Conservation (phyloP, 2,888 invertebrate genomes). For the Orthosia incerta region DNA sequence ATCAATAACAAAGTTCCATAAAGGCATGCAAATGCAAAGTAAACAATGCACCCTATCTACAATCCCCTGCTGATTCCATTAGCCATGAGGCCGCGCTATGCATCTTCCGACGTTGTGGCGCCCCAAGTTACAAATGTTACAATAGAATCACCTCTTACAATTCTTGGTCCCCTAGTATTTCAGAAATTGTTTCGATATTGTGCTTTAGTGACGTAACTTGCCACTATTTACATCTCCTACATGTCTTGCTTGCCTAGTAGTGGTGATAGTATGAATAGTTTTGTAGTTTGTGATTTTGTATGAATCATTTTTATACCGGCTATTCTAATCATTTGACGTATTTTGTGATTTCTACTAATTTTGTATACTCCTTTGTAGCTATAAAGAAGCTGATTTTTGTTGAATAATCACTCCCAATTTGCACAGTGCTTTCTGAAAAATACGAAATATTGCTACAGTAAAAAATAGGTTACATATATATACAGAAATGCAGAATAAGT, state of each 20-base stretch:
- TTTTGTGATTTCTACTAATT: not conserved
- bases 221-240: slow-evolving; percentile 33
- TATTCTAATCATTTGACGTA: not conserved
- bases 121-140: slow-evolving; percentile 24
- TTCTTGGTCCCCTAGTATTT: slow-evolving; percentile 55
- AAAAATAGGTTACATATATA: not conserved
- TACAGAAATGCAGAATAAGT: not conserved
- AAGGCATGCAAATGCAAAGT: slow-evolving; percentile 16
- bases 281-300: slow-evolving; percentile 23
- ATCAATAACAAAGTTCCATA: slow-evolving; percentile 15
- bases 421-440: not conserved
- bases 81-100: slow-evolving; percentile 18
- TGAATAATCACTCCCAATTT: not conserved
- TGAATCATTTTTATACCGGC: not conserved
- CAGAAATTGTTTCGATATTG: slow-evolving; percentile 54
- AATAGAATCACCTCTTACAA: slow-evolving; percentile 22
- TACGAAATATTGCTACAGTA: no score
- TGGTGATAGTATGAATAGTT: slow-evolving; percentile 32
- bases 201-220: slow-evolving; percentile 49
- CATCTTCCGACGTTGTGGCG: slow-evolving; percentile 29
- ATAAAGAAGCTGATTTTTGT: not conserved
- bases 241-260: slow-evolving; percentile 41
- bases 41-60: slow-evolving; percentile 45
- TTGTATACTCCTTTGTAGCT: not conserved
- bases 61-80: slow-evolving; percentile 48